phyloP scores from a whole-genome alignment of 1,140 invertebrate species.

The Aphis gossypii region DNA sequence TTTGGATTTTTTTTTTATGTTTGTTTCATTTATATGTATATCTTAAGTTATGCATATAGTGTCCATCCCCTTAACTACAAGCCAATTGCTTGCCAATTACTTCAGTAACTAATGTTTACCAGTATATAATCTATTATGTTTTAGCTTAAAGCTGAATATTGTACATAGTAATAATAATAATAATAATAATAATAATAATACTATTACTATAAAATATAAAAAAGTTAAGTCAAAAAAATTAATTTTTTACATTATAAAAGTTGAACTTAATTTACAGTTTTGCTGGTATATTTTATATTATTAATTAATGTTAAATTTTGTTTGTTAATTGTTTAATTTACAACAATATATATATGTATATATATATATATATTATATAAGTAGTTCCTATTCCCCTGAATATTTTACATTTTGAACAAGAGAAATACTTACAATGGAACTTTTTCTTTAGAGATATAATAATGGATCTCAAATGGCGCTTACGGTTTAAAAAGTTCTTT shows the following conservation, averaged over 20 bases:
- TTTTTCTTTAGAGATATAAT: constrained; percentile 40
- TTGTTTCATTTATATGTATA: not conserved
- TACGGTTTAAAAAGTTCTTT: constrained; percentile 37
- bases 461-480: constrained; percentile 48
- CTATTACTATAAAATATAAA: not conserved
- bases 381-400: constrained; percentile 42
- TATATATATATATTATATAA: not conserved
- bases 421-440: constrained; percentile 13
- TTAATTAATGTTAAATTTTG: constrained; percentile 31
- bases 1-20: not conserved
- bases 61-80: not conserved
- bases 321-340: constrained; percentile 26
- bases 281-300: constrained; percentile 25
- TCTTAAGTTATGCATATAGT: not conserved
- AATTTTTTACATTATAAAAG: not conserved
- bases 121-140: not conserved
- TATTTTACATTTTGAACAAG: constrained; percentile 39
- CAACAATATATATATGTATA: not conserved
- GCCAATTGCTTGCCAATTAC: not conserved
- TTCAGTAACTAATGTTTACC: not conserved
- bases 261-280: constrained; percentile 30
- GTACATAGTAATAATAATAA: not conserved
- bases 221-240: not conserved
- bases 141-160: not conserved
- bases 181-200: not conserved